Conservation (phyloP, 2,113 vertebrate genomes). For the Grammomys surdaster region DNA sequence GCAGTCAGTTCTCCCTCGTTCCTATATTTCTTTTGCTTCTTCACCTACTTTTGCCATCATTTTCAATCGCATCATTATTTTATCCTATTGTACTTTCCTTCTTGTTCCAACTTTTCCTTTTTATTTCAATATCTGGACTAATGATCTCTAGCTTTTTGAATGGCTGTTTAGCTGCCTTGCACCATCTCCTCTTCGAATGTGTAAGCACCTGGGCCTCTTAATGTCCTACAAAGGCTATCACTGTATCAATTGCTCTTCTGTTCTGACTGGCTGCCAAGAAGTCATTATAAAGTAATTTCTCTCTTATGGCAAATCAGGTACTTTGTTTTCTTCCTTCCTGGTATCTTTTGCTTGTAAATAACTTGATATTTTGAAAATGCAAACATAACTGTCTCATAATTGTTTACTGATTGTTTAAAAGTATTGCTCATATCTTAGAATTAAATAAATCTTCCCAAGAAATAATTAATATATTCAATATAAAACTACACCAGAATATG, state of each 20-base stretch:
- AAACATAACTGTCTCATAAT: slow-evolving; percentile 76
- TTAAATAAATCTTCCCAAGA: slow-evolving; percentile 22
- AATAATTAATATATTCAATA: neutral
- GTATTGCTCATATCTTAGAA: slow-evolving; percentile 16
- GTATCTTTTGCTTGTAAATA: slow-evolving; percentile 81
- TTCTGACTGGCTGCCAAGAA: slow-evolving; percentile 85
- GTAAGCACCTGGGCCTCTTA: slow-evolving; percentile 86
- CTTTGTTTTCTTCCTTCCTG: slow-evolving; percentile 84
- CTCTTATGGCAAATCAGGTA: slow-evolving; percentile 84
- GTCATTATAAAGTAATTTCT: slow-evolving; percentile 87
- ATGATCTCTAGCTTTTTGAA: slow-evolving; percentile 82
- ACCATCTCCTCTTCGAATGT: slow-evolving; percentile 83
- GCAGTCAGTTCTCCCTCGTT: neutral
- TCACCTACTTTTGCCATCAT: neutral
- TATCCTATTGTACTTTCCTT: neutral
- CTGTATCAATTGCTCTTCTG: slow-evolving; percentile 75
- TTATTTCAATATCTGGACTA: slow-evolving; percentile 79
- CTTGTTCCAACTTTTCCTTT: neutral
- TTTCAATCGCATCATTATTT: neutral
- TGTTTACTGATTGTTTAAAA: slow-evolving; percentile 68
- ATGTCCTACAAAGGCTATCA: slow-evolving; percentile 84
- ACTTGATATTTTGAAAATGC: slow-evolving; percentile 65
- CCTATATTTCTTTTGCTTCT: neutral
- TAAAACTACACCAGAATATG: slow-evolving; percentile 19
- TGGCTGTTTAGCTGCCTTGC: slow-evolving; percentile 80